Percentiles rank a stretch among this genome's conserved stretches.
Evolutionary conservation across 1,140 invertebrate species (phyloP).

Genomic region (Drosophila navojoa): DNA sequence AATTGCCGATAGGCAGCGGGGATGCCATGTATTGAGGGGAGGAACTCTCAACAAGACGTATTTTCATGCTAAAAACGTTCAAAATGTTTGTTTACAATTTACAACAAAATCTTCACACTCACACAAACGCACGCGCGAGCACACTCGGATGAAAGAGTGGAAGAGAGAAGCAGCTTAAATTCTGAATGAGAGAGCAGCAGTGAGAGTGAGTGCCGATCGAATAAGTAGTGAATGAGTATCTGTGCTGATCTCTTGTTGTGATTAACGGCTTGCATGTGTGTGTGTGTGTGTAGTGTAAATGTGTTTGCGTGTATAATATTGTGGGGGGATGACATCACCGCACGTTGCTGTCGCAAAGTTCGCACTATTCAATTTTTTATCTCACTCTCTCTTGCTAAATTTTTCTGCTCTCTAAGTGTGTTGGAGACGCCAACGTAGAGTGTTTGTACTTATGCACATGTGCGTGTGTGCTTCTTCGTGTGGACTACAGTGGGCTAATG

Average conservation of each 20-base stretch:
- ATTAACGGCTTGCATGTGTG: constrained; percentile 52
- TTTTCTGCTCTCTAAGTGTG: constrained; percentile 29
- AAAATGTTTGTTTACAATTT: constrained; percentile 61
- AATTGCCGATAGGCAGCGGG: constrained; percentile 4
- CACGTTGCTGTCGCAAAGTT: constrained; percentile 41
- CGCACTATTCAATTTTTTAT: constrained; percentile 37
- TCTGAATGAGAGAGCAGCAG: constrained; percentile 31
- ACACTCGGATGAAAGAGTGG: constrained; percentile 2
- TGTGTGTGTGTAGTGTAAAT: background rate
- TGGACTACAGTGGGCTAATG: constrained; percentile 50
- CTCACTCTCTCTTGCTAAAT: constrained; percentile 20
- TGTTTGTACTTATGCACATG: background rate
- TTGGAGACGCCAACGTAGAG: constrained; percentile 44
- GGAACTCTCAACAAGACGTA: constrained; percentile 14
- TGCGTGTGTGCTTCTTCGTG: constrained; percentile 17
- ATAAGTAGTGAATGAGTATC: constrained; percentile 56
- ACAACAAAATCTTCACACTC: constrained; percentile 46
- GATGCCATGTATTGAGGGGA: background rate
- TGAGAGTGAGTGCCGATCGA: constrained; percentile 38
- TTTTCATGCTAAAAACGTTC: constrained; percentile 48
- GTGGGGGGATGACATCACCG: constrained; percentile 74
- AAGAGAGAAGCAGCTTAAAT: constrained; percentile 23
- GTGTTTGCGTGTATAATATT: constrained; percentile 49
- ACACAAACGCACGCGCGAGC: background rate
- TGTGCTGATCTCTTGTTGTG: constrained; percentile 64